Percentiles rank a stretch among this genome's conserved stretches.
Conservation (phyloP, 2,113 vertebrate genomes). For the Ptilorrhoa leucosticta region DNA sequence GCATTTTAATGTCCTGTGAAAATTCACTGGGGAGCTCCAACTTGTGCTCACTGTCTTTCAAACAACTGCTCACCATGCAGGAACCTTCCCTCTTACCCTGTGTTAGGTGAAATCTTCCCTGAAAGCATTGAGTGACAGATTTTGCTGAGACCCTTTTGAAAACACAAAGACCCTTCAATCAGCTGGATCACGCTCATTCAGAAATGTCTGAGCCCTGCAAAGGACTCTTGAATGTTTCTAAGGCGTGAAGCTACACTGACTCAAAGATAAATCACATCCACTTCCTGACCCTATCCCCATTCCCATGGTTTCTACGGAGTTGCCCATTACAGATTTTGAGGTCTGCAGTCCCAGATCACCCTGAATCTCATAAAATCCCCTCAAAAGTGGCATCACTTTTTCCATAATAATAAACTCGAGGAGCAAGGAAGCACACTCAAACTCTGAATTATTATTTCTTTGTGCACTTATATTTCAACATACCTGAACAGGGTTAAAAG, state of each 20-base stretch:
- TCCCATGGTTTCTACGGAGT: background rate
- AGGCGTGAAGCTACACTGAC: background rate
- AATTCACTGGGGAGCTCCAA: background rate
- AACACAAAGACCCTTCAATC: background rate
- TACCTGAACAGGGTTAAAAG: background rate
- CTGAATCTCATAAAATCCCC: fast-evolving
- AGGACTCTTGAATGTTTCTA: background rate
- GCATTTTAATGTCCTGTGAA: background rate
- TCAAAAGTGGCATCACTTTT: background rate
- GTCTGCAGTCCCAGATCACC: background rate
- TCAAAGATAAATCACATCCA: background rate
- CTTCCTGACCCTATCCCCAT: background rate
- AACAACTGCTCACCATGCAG: background rate
- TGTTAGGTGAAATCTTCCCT: background rate
- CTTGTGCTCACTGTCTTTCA: background rate
- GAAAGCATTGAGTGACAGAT: background rate
- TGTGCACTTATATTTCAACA: background rate
- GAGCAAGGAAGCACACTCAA: background rate
- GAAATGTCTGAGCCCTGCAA: background rate
- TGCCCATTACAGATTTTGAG: background rate
- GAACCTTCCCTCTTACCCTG: background rate
- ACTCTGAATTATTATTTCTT: background rate
- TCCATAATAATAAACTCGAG: background rate
- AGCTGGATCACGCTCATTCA: background rate
- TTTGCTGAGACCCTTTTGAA: background rate